Conservation (phyloP, 2,113 vertebrate genomes). For the Cheirogaleus medius region DNA sequence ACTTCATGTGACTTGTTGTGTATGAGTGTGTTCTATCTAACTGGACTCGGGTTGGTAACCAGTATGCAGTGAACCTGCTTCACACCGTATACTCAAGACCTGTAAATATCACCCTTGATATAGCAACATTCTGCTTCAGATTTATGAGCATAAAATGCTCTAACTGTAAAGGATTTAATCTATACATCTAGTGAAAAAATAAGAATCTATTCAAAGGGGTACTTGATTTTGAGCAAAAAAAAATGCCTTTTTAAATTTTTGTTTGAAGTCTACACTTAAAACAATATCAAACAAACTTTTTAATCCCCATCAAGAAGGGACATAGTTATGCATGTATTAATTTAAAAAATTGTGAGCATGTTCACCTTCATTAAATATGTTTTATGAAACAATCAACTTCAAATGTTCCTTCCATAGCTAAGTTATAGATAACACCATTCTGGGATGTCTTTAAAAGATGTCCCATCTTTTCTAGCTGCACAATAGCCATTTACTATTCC, state of each 20-base stretch:
- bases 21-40: neutral
- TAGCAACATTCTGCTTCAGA: constrained; percentile 12
- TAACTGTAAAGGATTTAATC: constrained; percentile 41
- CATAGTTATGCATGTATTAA: neutral
- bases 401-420: neutral
- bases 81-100: rapidly evolving
- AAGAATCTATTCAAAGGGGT: constrained; percentile 53
- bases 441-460: neutral
- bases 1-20: neutral
- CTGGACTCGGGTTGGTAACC: neutral
- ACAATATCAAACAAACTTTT: neutral
- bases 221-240: constrained; percentile 44
- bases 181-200: constrained; percentile 58
- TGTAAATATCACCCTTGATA: constrained; percentile 50
- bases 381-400: neutral
- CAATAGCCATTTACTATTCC: neutral
- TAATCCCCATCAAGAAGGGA: constrained; percentile 42
- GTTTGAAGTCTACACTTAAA: neutral
- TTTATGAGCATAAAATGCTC: constrained; percentile 51
- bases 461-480: neutral
- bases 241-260: neutral
- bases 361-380: constrained; percentile 27
- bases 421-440: neutral
- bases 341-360: neutral
- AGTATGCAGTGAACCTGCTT: too few species aligned